Conservation (phyloP, 2,888 invertebrate genomes). For the Harmothoe impar region DNA sequence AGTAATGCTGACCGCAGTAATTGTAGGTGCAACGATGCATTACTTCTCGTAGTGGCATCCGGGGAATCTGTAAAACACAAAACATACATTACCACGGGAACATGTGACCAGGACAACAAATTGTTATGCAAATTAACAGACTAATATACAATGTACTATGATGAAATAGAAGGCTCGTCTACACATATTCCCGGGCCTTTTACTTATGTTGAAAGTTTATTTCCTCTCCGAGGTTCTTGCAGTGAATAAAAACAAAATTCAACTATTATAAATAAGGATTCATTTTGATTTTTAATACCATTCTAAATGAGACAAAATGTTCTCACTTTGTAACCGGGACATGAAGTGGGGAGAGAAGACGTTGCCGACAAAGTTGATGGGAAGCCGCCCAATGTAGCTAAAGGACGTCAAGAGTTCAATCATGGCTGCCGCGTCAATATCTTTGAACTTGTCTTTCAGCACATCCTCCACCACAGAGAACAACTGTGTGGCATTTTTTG, state of each 20-base stretch:
- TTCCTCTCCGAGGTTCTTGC: too few species aligned
- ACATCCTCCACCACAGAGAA: slow-evolving; percentile 86
- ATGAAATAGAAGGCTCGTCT: too few species aligned
- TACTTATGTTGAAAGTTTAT: too few species aligned
- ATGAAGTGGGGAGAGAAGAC: slow-evolving; percentile 87
- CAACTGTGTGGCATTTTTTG: slow-evolving; percentile 85
- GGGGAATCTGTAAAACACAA: slow-evolving; percentile 5
- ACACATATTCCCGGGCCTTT: too few species aligned
- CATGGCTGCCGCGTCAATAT: slow-evolving; percentile 86
- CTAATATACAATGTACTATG: too few species aligned
- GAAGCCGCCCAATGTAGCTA: slow-evolving; percentile 87
- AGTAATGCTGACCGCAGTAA: slow-evolving; percentile 88
- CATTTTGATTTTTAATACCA: too few species aligned
- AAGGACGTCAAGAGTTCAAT: slow-evolving; percentile 87
- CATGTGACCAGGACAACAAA: too few species aligned
- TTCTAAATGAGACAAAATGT: too few species aligned
- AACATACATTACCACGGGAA: too few species aligned
- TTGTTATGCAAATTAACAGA: too few species aligned
- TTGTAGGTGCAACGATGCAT: slow-evolving; percentile 85
- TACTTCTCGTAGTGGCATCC: slow-evolving; percentile 74
- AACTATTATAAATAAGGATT: too few species aligned
- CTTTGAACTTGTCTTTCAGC: slow-evolving; percentile 86
- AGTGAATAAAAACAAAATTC: too few species aligned
- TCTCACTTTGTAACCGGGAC: slow-evolving; percentile 45
- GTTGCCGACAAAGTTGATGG: slow-evolving; percentile 86